Evolutionary conservation across 2,113 vertebrate species (phyloP), one percentile per base, ranked within the genome.

Genomic region (Percina caprodes): DNA sequence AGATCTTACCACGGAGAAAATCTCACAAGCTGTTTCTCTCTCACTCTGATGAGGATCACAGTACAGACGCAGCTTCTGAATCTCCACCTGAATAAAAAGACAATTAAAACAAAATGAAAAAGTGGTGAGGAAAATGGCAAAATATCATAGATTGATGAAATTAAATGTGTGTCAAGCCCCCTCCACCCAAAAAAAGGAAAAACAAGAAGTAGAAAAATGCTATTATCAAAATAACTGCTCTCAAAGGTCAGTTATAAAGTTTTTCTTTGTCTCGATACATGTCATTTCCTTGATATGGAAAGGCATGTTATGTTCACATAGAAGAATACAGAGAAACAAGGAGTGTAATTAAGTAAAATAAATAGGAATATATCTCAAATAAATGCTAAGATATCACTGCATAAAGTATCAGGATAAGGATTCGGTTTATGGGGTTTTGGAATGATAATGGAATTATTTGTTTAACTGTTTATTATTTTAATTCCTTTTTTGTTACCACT

Each of bases 1-100:
- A 30, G 23, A 6, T 63, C 91, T 93, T 85, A 96, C 96, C 93
- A 96, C 95, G 56, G 93, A 94, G 88, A 91, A 95, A 79, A 96
- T 96, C 88, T 96, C 96, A 92, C 96, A 96, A 4, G 96, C 95
- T 0, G 96, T 96, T 87, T 96, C 96, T 69, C 94, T 91, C 70
- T 96, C 94, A 55, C 94, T 96, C 87, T 96, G 96, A 39, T 93
- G 88, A 18, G 96, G 96, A 84, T 96, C 95, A 78, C 96, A 96
- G 82, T 96, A 96, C 62, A 96, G 85, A 73, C 95, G 93, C 75
- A 96, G 83, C 80, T 96, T 96, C 92, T 96, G 96, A 48, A 96
- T 82, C 66, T 94, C 94, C 60, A 95, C 82, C 96, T 96, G 80
- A 23, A 73, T 14, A 15, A n/a, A 83, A 33, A 70, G 3, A 48